Base-by-base conservation (phyloP, 2,797 vertebrate species). In the Tachyglossus aculeatus region DNA sequence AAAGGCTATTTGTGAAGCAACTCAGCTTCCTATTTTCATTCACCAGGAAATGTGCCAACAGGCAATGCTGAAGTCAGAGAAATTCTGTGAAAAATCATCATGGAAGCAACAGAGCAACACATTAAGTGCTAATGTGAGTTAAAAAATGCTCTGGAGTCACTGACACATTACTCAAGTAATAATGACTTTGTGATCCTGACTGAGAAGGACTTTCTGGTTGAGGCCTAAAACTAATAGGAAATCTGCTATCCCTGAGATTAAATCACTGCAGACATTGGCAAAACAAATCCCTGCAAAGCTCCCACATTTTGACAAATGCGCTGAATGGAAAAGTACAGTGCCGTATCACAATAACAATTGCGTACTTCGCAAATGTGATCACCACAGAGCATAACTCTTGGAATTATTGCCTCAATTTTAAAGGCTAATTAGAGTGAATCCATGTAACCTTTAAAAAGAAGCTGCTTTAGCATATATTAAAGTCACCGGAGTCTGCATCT, bases 221-320 rank as follows among this genome's bases (percentile, higher is more conserved):
- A 72, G 78, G 80, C 72, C 75, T 71, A 72, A 64, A 81, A 78
- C 67, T 73, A 81, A 79, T 64, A 51, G 45, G 39, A 53, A 63
- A 71, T 62, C 59, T 59, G 55, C 48, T 81, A 69, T 31, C 65
- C 65, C 56, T 59, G 0, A 2, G 50, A 57, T 41, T 43, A 19
- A 21, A 44, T 11, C 22, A 57, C 67, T 0, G 0, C 56, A 41
- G 27, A 53, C n/a, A 69, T 76, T 54, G 61, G 83, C 77, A 77
- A 77, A 84, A 47, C 19, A 60, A 56, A 82, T 81, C 56, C 25
- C 66, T 45, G 70, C 77, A 72, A 77, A 74, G 65, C 70, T 86
- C 79, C 44, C 65, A 73, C 41, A n/a, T 24, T 79, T 82, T 81
- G 83, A 77, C 72, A 31, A 86, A 68, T 70, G 55, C 38, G 48